Conservation (phyloP, 2,113 vertebrate genomes). For the Cyprinodon tularosa region DNA sequence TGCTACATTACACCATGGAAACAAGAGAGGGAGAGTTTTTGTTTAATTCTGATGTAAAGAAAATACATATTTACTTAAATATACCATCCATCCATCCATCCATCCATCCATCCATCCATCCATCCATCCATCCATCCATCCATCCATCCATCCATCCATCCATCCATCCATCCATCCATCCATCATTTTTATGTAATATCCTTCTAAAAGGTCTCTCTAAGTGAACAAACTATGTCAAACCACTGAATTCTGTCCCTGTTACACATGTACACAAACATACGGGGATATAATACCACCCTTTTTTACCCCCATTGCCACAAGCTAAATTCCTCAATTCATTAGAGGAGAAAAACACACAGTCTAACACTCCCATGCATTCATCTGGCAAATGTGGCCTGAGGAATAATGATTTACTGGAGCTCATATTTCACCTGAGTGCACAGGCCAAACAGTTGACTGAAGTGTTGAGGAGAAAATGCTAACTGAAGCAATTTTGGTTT, state of each 20-base stretch:
- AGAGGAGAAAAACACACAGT: conserved; percentile 81
- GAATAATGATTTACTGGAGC: conserved; percentile 84
- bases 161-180: neutral
- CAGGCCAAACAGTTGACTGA: conserved; percentile 82
- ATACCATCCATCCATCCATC: neutral
- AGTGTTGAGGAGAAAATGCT: conserved; percentile 81
- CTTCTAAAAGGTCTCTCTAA: neutral
- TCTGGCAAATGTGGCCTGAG: conserved; percentile 82
- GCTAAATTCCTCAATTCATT: conserved; percentile 85
- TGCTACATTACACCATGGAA: neutral
- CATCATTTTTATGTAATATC: neutral
- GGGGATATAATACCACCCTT: conserved; percentile 43
- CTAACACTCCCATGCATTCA: conserved; percentile 79
- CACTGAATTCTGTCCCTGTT: conserved; percentile 26
- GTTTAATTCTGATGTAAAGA: neutral
- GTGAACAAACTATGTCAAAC: conserved; percentile 24
- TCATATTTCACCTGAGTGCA: conserved; percentile 84
- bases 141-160: neutral
- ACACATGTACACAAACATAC: conserved; percentile 36
- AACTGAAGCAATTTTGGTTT: conserved; percentile 74
- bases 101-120: neutral
- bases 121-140: conserved; percentile 2
- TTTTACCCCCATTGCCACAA: conserved; percentile 73
- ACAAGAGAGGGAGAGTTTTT: neutral
- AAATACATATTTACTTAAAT: neutral